A percentile compares a stretch with the other conserved stretches of the same genome.
These are phyloP conservation scores for Megaceryle alcyon DNA, from an alignment of 2,797 vertebrate species.

Conservation along the genomic window DNA sequence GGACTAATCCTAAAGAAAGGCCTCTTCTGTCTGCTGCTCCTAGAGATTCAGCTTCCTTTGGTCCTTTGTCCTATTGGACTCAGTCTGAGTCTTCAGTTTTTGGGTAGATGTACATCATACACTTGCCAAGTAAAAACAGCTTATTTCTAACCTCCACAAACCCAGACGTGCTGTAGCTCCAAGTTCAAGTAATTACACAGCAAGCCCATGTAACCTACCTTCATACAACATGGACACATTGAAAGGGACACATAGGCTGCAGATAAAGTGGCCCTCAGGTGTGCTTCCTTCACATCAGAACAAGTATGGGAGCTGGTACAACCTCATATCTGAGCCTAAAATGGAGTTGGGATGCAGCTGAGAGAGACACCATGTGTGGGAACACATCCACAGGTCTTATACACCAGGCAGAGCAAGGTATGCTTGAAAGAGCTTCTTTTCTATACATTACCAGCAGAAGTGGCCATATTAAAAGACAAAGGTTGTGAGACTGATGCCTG, in stretches of 20 bases:
- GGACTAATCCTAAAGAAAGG: not conserved
- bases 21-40: not conserved
- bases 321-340: not conserved
- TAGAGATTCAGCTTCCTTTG: not conserved
- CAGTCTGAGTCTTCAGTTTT: not conserved
- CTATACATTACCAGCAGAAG: not conserved
- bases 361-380: fast-evolving
- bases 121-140: not conserved
- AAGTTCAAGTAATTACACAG: not conserved
- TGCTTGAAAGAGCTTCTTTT: not conserved
- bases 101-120: not conserved
- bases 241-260: not conserved
- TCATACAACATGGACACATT: fast-evolving
- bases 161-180: not conserved
- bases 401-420: not conserved
- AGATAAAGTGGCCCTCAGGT: not conserved
- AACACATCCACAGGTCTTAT: not conserved
- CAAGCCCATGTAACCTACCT: not conserved
- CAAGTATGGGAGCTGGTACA: not conserved
- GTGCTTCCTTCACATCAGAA: not conserved
- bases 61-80: not conserved
- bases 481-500: not conserved
- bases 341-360: not conserved
- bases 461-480: not conserved
- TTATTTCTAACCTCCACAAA: not conserved